Evolutionary conservation across 2,113 vertebrate species (phyloP).

Genomic region (Vireo altiloquus): DNA sequence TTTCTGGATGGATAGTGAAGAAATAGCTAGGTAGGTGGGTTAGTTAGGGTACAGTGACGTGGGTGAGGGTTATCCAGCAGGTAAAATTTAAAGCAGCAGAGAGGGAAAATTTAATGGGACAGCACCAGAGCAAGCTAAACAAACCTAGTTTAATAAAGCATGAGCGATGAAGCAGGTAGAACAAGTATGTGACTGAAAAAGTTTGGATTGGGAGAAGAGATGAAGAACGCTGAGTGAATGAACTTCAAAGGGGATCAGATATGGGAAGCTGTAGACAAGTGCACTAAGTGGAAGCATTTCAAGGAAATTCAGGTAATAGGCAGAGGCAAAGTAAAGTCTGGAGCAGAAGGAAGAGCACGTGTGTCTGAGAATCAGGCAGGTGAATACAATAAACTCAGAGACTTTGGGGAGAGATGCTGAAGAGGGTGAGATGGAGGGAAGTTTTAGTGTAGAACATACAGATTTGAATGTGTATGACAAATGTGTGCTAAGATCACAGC

Average conservation of each 20-base stretch:
- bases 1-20: neutral
- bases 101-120: neutral
- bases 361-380: neutral
- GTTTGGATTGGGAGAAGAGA: neutral
- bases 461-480: neutral
- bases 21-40: neutral
- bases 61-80: neutral
- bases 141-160: neutral
- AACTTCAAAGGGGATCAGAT: neutral
- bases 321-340: neutral
- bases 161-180: neutral
- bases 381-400: neutral
- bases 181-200: neutral
- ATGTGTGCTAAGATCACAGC: neutral
- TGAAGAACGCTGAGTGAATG: neutral
- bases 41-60: neutral
- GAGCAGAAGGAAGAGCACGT: neutral
- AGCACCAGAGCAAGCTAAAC: neutral
- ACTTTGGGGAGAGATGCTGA: neutral
- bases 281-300: neutral
- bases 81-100: neutral
- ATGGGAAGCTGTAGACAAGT: neutral
- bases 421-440: neutral
- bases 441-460: neutral
- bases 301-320: neutral